Evolutionary conservation across 2,797 vertebrate species (phyloP).

Genomic region (Anas bernieri): DNA sequence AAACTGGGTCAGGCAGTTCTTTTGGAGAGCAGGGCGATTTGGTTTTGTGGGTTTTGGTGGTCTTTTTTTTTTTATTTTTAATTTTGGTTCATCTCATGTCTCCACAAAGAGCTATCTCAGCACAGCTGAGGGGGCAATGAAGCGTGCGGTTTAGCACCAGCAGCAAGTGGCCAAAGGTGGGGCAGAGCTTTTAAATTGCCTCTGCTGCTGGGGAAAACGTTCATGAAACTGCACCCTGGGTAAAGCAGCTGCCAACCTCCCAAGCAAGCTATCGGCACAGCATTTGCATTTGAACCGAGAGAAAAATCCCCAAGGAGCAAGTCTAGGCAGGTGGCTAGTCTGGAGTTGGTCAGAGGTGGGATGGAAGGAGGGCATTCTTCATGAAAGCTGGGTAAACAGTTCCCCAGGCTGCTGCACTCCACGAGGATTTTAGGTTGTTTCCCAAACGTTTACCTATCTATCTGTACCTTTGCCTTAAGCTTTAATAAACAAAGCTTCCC

Average conservation of each 20-base stretch:
- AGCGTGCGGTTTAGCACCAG: slow-evolving; percentile 8
- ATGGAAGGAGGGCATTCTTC: slow-evolving; percentile 61
- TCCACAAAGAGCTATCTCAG: slow-evolving; percentile 42
- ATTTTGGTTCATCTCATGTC: slow-evolving; percentile 27
- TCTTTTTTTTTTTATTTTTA: neutral
- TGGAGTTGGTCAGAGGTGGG: slow-evolving; percentile 66
- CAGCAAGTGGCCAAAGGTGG: slow-evolving; percentile 51
- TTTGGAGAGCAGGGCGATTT: neutral
- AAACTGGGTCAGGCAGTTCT: slow-evolving; percentile 8
- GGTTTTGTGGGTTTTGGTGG: neutral
- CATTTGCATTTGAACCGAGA: slow-evolving; percentile 66
- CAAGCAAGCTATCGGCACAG: slow-evolving; percentile 47
- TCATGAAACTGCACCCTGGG: neutral
- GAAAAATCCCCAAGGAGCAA: slow-evolving; percentile 62
- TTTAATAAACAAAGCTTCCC: slow-evolving; percentile 44
- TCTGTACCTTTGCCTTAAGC: slow-evolving; percentile 39
- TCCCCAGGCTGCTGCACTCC: slow-evolving; percentile 46
- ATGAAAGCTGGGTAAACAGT: slow-evolving; percentile 35
- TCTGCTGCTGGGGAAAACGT: slow-evolving; percentile 56
- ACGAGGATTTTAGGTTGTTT: slow-evolving; percentile 65
- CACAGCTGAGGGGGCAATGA: slow-evolving; percentile 39
- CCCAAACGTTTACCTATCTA: slow-evolving; percentile 42
- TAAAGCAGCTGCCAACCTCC: slow-evolving; percentile 27
- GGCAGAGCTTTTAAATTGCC: slow-evolving; percentile 41
- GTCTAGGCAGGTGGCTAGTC: slow-evolving; percentile 59